Base-by-base conservation (phyloP, 2,797 vertebrate species). In the Schizothorax lantsangensis region DNA sequence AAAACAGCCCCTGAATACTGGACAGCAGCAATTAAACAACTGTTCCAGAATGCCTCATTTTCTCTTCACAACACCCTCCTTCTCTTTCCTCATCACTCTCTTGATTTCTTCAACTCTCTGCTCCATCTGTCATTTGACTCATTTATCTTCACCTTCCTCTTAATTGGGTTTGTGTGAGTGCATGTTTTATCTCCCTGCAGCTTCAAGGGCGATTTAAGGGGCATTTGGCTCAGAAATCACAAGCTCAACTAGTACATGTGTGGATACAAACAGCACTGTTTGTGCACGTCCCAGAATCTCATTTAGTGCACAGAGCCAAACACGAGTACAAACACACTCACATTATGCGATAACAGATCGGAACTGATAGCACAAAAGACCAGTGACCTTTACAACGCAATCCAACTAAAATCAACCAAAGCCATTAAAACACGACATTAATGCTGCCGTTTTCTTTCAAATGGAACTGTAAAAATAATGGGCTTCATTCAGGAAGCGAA, bases 1-100 rank as follows among this genome's bases (percentile, higher is more conserved):
- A 91, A 91, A 92, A 89, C 74, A 86, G 72, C 23, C 75, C 83
- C 88, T 77, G 75, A 45, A 86, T 90, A 90, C 88, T 52, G 40
- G 52, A 85, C 52, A 52, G 47, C 38, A 54, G 85, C 83, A 89
- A 89, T 89, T 88, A 87, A 75, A 68, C 45, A 75, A 49, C 52
- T 75, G 30, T 83, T 57, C 71, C 49, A 43, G 62, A 79, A 78
- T 45, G 69, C 78, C 43, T 71, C 17, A 68, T 52, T 59, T 68
- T 26, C 23, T 36, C 38, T 57, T 26, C 33, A 21, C 45, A 78
- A 33, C 66, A 47, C 54, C 40, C 79, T 43, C 36, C 45, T 83
- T 59, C 62, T 38, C 68, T 69, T 21, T 66, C 59, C 40, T 69
- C 78, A 80, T 80, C 79, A 62, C 47, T 83, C 81, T 75, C 49